Percentiles rank a stretch among this genome's conserved stretches.
These are phyloP conservation scores for Pedicia rivosa DNA, from an alignment of 2,888 invertebrate species.

Conservation along the genomic window DNA sequence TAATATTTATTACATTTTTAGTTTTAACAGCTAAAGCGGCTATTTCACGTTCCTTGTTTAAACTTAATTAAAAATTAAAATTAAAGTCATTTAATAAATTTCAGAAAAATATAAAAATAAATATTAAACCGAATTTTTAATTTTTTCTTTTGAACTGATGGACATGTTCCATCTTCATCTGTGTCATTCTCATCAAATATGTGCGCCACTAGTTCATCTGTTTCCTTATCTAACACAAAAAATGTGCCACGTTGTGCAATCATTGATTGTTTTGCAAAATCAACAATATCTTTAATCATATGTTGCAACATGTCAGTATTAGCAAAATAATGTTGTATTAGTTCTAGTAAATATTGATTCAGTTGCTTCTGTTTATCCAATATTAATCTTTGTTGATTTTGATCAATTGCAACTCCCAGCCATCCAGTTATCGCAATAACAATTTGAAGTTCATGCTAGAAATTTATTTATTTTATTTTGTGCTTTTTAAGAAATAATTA, in stretches of 20 bases:
- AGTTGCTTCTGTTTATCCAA: conserved; percentile 28
- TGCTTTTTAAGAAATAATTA: too few species aligned
- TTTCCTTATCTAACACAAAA: not conserved
- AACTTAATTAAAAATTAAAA: too few species aligned
- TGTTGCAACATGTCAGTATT: not conserved
- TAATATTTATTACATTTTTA: conserved; percentile 16
- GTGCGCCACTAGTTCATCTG: not conserved
- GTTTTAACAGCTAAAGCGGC: not conserved
- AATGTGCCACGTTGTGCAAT: not conserved
- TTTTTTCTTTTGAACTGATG: not conserved
- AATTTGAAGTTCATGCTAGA: conserved; percentile 22
- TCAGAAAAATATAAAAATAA: not conserved
- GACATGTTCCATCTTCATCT: too few species aligned
- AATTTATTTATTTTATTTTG: too few species aligned
- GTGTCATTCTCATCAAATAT: not conserved
- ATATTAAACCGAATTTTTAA: not conserved
- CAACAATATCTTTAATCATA: not conserved
- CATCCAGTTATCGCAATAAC: conserved; percentile 26
- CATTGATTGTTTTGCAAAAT: not conserved
- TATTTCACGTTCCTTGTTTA: conserved; percentile 2
- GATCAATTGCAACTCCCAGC: conserved; percentile 31
- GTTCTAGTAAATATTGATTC: conserved; percentile 26
- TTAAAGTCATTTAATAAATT: too few species aligned
- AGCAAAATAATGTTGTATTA: conserved; percentile 20
- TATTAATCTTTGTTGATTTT: conserved; percentile 24